A percentile compares a stretch with the other conserved stretches of the same genome.
Conservation (phyloP, 2,113 vertebrate species). For the Elaphurus davidianus region DNA sequence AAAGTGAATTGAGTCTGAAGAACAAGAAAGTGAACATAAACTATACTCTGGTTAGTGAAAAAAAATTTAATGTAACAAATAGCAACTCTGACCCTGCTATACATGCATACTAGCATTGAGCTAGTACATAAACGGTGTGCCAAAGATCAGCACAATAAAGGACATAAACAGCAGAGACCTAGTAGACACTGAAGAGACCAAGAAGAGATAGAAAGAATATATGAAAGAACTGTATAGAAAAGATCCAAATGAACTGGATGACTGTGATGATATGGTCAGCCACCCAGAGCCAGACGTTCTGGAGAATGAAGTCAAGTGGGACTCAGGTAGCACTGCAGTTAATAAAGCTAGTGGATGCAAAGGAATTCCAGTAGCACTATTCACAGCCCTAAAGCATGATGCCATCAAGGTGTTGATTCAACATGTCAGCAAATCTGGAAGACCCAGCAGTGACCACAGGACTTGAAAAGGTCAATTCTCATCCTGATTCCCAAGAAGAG, state of each 20-base stretch:
- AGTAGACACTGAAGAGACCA: accelerated
- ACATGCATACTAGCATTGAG: background rate
- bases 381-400: background rate
- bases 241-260: background rate
- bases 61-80: background rate
- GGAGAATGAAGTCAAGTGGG: background rate
- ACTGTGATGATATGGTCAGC: accelerated
- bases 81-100: background rate
- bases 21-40: background rate
- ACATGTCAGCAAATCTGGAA: background rate
- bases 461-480: background rate
- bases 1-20: background rate
- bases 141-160: background rate
- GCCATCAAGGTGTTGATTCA: background rate
- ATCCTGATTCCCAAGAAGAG: background rate
- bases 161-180: background rate
- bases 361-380: background rate
- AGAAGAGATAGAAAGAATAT: background rate
- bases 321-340: background rate
- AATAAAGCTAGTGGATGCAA: background rate
- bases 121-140: background rate
- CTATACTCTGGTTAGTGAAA: background rate
- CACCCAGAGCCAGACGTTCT: background rate
- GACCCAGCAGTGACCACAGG: background rate
- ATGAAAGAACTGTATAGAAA: background rate